phyloP scores from a whole-genome alignment of 1,140 invertebrate genomes.

The Magallana gigas region DNA sequence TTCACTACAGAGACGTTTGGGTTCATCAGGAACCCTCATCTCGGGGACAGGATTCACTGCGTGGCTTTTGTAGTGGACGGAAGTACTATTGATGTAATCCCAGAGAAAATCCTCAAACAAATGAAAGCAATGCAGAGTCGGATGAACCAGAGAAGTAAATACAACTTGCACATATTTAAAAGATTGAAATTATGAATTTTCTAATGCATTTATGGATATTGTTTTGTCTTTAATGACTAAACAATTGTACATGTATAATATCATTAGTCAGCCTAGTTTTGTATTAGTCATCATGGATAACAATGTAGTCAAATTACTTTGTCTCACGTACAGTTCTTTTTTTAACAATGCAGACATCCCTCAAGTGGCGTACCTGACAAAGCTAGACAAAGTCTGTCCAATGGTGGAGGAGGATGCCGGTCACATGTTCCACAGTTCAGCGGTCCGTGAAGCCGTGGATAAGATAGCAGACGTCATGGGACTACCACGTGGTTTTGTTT shows the following conservation, averaged over 20 bases:
- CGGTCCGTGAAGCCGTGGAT: conserved; percentile 49
- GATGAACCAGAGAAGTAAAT: conserved; percentile 51
- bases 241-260: no score
- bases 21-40: conserved; percentile 11
- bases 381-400: conserved; percentile 52
- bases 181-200: neutral
- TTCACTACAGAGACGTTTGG: conserved; percentile 27
- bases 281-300: no score
- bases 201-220: no score
- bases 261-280: no score
- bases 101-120: conserved; percentile 42
- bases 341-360: conserved; percentile 46
- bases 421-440: conserved; percentile 47
- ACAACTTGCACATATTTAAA: neutral
- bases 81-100: conserved; percentile 37
- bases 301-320: no score
- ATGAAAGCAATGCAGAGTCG: conserved; percentile 33
- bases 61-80: conserved; percentile 47
- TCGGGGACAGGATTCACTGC: conserved; percentile 45
- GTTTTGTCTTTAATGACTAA: no score
- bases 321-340: neutral
- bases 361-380: conserved; percentile 50
- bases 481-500: conserved; percentile 53
- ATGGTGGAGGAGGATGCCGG: conserved; percentile 46
- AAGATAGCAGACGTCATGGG: conserved; percentile 53